phyloP scores from a whole-genome alignment of 2,797 vertebrate genomes.

The Saxicola maurus region DNA sequence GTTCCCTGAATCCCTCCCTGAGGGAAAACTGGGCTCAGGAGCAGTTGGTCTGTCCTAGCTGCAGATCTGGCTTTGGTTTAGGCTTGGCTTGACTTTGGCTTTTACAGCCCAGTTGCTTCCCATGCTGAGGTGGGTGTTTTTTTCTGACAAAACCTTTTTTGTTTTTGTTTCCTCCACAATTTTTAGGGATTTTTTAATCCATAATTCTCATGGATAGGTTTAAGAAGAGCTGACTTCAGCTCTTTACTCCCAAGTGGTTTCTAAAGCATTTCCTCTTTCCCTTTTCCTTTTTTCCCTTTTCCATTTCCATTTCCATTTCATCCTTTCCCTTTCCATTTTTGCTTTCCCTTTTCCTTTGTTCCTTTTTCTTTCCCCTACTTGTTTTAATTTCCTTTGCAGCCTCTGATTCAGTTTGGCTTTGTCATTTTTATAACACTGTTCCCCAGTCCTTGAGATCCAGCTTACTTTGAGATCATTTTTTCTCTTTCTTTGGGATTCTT shows the following conservation, averaged over 20 bases:
- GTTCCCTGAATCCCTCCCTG: neutral
- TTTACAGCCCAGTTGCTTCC: neutral
- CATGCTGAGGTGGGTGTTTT: accelerated
- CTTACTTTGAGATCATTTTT: neutral
- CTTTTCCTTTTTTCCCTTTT: too few relatives aligned
- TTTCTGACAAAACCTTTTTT: neutral
- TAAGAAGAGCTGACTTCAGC: neutral
- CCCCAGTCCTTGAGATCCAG: accelerated
- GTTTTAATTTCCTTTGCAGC: neutral
- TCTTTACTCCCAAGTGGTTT: accelerated
- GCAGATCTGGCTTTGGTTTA: neutral
- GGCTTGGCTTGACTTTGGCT: neutral
- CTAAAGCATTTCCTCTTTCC: neutral
- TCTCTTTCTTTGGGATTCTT: neutral
- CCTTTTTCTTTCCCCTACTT: neutral
- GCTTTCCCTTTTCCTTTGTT: accelerated
- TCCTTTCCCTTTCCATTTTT: neutral
- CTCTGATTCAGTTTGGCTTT: neutral
- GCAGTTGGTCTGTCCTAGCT: neutral
- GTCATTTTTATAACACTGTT: neutral
- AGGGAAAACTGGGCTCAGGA: neutral
- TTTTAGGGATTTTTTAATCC: neutral
- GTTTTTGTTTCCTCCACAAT: neutral
- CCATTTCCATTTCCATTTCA: neutral
- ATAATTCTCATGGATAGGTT: neutral